These are phyloP conservation scores for Eupithecia tripunctaria DNA, from an alignment of 2,888 invertebrate genomes.

Conservation along the genomic window DNA sequence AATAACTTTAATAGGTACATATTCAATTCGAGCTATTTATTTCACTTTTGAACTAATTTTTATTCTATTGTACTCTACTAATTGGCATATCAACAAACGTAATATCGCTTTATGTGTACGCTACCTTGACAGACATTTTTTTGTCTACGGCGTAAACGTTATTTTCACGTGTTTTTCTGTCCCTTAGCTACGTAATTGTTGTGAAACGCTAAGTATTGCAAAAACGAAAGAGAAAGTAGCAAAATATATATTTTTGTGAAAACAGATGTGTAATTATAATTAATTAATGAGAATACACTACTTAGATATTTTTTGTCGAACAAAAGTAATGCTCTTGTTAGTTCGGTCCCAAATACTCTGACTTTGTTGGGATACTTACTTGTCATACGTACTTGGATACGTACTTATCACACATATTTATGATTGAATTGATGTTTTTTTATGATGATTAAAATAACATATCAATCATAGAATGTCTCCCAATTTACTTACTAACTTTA, in stretches of 20 bases:
- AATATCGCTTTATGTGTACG: no score
- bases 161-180: not conserved
- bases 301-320: constrained; percentile 17
- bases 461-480: not conserved
- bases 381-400: no score
- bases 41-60: no score
- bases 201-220: constrained; percentile 48
- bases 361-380: not conserved
- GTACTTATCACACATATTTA: no score
- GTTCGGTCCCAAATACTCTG: constrained; percentile 25
- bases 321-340: constrained; percentile 11
- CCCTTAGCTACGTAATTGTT: not conserved
- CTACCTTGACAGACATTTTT: no score
- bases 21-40: no score
- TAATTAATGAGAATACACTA: constrained; percentile 60
- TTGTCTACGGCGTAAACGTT: not conserved
- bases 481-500: not conserved
- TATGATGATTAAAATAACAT: not conserved
- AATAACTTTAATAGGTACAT: no score
- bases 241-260: constrained; percentile 54
- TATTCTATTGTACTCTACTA: no score
- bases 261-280: constrained; percentile 58
- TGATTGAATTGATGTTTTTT: no score
- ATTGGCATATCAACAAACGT: no score
- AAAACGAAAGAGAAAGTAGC: not conserved